These are phyloP conservation scores for Carassius carassius DNA, from an alignment of 2,113 vertebrate species.

Conservation along the genomic window DNA sequence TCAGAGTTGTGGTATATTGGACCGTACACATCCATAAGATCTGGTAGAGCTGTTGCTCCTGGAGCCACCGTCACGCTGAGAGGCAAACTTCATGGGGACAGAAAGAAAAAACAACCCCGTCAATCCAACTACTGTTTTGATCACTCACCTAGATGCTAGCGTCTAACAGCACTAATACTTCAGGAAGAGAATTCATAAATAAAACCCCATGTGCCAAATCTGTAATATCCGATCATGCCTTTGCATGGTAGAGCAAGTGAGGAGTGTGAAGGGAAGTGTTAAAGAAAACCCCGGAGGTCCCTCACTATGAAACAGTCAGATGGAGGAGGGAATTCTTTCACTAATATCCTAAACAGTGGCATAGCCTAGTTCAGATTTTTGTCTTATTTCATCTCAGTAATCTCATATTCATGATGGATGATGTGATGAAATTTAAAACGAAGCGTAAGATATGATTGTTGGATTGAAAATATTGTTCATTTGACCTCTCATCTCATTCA, in stretches of 20 bases:
- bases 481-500: slow-evolving; percentile 26
- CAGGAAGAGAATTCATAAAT: slow-evolving; percentile 69
- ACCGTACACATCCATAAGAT: background rate
- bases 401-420: slow-evolving; percentile 30
- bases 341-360: slow-evolving; percentile 35
- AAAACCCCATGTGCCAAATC: slow-evolving; percentile 64
- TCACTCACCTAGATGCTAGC: slow-evolving; percentile 52
- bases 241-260: slow-evolving; percentile 47
- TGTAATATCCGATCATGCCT: slow-evolving; percentile 71
- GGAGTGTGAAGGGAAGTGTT: slow-evolving; percentile 57
- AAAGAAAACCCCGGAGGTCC: slow-evolving; percentile 63
- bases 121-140: slow-evolving; percentile 20
- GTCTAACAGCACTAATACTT: slow-evolving; percentile 61
- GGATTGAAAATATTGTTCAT: slow-evolving; percentile 21
- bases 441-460: slow-evolving; percentile 16
- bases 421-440: slow-evolving; percentile 41
- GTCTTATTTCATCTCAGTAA: slow-evolving; percentile 5
- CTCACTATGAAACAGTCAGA: slow-evolving; percentile 35
- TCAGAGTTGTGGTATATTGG: background rate
- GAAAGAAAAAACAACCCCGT: slow-evolving; percentile 18
- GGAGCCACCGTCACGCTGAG: slow-evolving; percentile 44
- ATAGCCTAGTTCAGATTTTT: slow-evolving; percentile 40
- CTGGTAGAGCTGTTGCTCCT: background rate
- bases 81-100: slow-evolving; percentile 2
- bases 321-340: background rate